phyloP scores from a whole-genome alignment of 92 coral and sea anemone genomes.

The Paragorgia papillata region DNA sequence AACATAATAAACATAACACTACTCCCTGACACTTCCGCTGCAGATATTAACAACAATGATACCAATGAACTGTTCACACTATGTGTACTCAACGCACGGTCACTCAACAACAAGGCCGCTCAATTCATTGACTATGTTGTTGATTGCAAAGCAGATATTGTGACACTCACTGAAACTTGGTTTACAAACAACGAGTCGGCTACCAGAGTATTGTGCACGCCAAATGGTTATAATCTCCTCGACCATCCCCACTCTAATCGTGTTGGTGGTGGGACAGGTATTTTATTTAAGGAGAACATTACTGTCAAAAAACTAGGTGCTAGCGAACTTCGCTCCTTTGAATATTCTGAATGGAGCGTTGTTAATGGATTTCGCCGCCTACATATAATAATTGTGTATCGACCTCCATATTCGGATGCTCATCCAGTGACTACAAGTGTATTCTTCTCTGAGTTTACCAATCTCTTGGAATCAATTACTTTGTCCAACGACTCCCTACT shows the following conservation, averaged over 20 bases:
- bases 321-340: slow-evolving; percentile 57
- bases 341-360: slow-evolving; percentile 62
- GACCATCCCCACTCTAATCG: slow-evolving; percentile 60
- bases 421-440: slow-evolving; percentile 58
- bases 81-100: slow-evolving; percentile 50
- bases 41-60: no score
- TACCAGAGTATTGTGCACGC: slow-evolving; percentile 50
- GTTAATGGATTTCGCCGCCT: slow-evolving; percentile 39
- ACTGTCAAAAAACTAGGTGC: slow-evolving; percentile 48
- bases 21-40: no score
- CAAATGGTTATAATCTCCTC: slow-evolving; percentile 64
- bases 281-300: slow-evolving; percentile 58
- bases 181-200: slow-evolving; percentile 56
- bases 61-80: neutral
- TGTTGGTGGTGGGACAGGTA: slow-evolving; percentile 63
- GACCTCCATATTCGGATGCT: slow-evolving; percentile 63
- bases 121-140: slow-evolving; percentile 51
- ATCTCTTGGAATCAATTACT: slow-evolving; percentile 38
- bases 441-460: slow-evolving; percentile 57
- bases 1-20: no score
- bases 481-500: slow-evolving; percentile 47
- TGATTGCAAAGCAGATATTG: slow-evolving; percentile 58
- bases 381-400: slow-evolving; percentile 54
- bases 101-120: slow-evolving; percentile 60
- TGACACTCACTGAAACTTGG: slow-evolving; percentile 63